Percentiles rank a stretch among this genome's conserved stretches.
Conservation (phyloP, 2,113 vertebrate species). For the Aspiorhynchus laticeps region DNA sequence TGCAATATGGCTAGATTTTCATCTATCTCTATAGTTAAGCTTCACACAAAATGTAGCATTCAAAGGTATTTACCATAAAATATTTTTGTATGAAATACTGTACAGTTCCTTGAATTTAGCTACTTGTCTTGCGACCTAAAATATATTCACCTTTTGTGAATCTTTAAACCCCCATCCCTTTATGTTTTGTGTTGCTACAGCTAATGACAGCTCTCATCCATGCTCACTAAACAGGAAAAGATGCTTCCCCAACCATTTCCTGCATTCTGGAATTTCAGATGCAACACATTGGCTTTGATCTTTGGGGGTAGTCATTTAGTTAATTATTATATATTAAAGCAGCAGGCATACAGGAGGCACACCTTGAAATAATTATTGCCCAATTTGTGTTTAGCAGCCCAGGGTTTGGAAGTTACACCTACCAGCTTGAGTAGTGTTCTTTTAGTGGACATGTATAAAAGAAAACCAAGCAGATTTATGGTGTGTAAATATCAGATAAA, state of each 20-base stretch:
- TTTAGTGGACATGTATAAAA: slow-evolving; percentile 17
- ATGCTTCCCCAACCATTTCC: not conserved
- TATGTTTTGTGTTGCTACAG: not conserved
- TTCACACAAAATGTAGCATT: not conserved
- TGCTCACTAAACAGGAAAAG: not conserved
- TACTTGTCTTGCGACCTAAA: not conserved
- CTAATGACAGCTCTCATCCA: not conserved
- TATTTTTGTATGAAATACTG: not conserved
- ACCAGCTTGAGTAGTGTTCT: not conserved
- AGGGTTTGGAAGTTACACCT: slow-evolving; percentile 23
- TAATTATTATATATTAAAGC: slow-evolving; percentile 34
- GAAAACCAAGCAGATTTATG: not conserved
- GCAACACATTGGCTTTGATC: slow-evolving; percentile 24
- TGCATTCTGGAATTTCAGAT: slow-evolving; percentile 30
- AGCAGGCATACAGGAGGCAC: slow-evolving; percentile 21
- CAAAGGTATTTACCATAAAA: not conserved
- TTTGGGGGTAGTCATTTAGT: slow-evolving; percentile 37
- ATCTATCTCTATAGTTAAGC: not conserved
- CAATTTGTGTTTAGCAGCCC: slow-evolving; percentile 22
- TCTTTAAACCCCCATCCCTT: not conserved
- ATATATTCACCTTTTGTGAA: not conserved
- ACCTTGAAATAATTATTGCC: slow-evolving; percentile 53
- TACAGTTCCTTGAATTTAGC: not conserved
- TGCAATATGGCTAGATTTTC: not conserved
- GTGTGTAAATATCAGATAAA: not conserved